Evolutionary conservation across 2,888 invertebrate species (phyloP).

Genomic region (Asteroscopus sphinx): DNA sequence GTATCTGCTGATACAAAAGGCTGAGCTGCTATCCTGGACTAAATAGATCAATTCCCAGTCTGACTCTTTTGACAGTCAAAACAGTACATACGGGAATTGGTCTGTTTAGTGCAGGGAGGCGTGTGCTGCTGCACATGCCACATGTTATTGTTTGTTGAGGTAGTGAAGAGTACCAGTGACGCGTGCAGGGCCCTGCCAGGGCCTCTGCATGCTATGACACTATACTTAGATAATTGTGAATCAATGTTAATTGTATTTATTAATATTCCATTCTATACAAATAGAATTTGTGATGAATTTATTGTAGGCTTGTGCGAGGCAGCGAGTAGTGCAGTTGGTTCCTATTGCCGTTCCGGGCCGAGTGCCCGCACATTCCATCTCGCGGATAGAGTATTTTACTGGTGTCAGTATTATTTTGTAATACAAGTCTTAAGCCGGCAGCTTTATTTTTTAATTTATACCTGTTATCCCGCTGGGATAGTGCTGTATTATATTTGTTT

Average conservation of each 20-base stretch:
- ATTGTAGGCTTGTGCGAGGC: slow-evolving; percentile 73
- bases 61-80: slow-evolving; percentile 70
- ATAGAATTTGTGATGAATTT: slow-evolving; percentile 85
- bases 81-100: slow-evolving; percentile 60
- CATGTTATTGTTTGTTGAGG: slow-evolving; percentile 84
- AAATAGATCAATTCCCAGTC: slow-evolving; percentile 60
- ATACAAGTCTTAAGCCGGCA: slow-evolving; percentile 88
- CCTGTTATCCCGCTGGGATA: slow-evolving; percentile 87
- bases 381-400: slow-evolving; percentile 85
- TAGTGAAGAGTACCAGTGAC: slow-evolving; percentile 68
- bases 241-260: slow-evolving; percentile 87
- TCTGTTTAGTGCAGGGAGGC: slow-evolving; percentile 58
- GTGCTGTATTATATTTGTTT: slow-evolving; percentile 89
- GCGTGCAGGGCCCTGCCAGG: slow-evolving; percentile 53
- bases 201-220: slow-evolving; percentile 60
- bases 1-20: slow-evolving; percentile 73
- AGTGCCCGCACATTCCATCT: slow-evolving; percentile 86
- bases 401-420: slow-evolving; percentile 90
- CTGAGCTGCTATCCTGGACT: slow-evolving; percentile 59
- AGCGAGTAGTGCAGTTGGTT: slow-evolving; percentile 80
- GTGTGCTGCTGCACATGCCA: slow-evolving; percentile 63
- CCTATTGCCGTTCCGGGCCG: slow-evolving; percentile 75
- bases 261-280: slow-evolving; percentile 81
- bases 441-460: slow-evolving; percentile 90
- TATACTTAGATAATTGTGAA: slow-evolving; percentile 77